phyloP scores from a whole-genome alignment of 2,113 vertebrate genomes.

The Spilogale gracilis region DNA sequence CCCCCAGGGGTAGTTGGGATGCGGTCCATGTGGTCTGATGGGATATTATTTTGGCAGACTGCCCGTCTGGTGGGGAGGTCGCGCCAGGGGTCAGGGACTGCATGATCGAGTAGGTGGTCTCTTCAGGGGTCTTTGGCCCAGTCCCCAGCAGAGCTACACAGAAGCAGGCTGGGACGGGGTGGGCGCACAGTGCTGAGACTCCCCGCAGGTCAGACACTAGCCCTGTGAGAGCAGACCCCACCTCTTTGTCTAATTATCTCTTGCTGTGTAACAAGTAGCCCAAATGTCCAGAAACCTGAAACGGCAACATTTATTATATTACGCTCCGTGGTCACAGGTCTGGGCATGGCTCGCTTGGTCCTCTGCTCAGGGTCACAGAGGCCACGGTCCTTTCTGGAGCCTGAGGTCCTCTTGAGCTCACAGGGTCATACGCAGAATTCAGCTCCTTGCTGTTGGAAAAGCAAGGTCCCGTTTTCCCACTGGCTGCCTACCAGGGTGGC shows the following conservation, averaged over 20 bases:
- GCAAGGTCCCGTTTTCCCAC: fast-evolving
- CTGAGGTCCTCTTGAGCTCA: neutral
- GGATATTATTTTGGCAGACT: neutral
- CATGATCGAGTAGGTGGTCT: fast-evolving
- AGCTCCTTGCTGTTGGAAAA: no score
- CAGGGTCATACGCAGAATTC: neutral
- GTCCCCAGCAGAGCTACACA: neutral
- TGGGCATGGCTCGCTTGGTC: fast-evolving
- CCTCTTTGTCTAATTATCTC: fast-evolving
- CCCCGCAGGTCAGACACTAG: no score
- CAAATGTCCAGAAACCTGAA: neutral
- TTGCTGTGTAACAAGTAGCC: neutral
- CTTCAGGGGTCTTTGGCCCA: neutral
- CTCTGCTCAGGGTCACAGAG: neutral
- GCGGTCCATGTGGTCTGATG: neutral
- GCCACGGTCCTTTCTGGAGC: neutral
- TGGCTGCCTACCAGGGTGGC: fast-evolving
- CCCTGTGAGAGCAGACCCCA: neutral
- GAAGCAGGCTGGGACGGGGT: fast-evolving
- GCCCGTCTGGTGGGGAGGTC: neutral
- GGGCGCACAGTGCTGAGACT: fast-evolving
- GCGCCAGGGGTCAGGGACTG: fast-evolving
- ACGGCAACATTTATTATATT: fast-evolving
- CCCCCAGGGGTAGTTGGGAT: neutral
- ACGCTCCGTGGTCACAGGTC: neutral